These are phyloP conservation scores for Silurus glanis DNA, from an alignment of 2,113 vertebrate genomes.

Conservation along the genomic window DNA sequence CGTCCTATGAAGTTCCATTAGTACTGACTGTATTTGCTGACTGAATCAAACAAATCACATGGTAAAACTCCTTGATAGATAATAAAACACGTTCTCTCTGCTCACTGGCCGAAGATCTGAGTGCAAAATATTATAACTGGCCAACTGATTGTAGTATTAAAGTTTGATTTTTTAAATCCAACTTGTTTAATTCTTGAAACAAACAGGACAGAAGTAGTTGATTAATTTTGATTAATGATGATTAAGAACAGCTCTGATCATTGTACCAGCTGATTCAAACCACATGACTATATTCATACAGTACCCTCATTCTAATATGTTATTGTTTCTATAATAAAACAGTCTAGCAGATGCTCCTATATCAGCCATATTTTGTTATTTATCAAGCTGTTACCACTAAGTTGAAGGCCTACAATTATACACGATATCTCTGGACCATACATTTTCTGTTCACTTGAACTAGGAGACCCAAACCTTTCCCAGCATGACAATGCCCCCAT, in stretches of 20 bases:
- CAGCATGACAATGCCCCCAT: too few species aligned
- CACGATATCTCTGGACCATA: too few species aligned
- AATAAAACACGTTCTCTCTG: not conserved
- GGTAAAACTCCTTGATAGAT: not conserved
- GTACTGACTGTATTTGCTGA: not conserved
- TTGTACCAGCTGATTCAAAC: not conserved
- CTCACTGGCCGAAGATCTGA: not conserved
- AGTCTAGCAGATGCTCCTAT: not conserved
- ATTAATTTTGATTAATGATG: not conserved
- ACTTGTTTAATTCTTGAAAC: not conserved
- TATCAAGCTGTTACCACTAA: too few species aligned
- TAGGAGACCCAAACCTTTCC: too few species aligned
- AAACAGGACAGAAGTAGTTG: not conserved
- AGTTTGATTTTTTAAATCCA: not conserved
- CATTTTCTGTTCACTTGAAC: too few species aligned
- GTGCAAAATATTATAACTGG: not conserved
- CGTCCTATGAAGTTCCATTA: not conserved
- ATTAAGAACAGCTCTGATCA: not conserved
- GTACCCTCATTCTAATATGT: not conserved
- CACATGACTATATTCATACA: not conserved
- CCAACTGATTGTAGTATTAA: not conserved
- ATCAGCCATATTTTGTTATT: too few species aligned
- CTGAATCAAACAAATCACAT: not conserved
- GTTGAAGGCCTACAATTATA: too few species aligned
- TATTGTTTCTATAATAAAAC: not conserved